phyloP scores from a whole-genome alignment of 1,140 invertebrate genomes.

The Daktulosphaira vitifoliae region DNA sequence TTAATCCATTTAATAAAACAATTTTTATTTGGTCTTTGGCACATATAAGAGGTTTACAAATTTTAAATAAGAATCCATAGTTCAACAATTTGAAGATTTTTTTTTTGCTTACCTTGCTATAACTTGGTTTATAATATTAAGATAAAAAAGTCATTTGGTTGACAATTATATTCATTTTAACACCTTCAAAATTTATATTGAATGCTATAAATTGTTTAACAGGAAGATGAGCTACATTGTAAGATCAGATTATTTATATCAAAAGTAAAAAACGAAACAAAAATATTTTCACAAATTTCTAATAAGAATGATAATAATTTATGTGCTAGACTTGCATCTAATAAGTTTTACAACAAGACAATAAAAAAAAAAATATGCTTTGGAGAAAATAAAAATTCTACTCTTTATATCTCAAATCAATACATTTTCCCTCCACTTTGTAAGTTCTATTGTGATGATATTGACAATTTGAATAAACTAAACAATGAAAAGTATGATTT shows the following conservation, averaged over 20 bases:
- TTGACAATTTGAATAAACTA: slow-evolving; percentile 42
- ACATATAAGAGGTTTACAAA: too few relatives aligned
- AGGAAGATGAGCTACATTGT: slow-evolving; percentile 3
- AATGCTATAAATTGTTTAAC: neutral
- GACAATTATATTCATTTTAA: too few relatives aligned
- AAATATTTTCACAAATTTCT: neutral
- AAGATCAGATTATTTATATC: slow-evolving; percentile 3
- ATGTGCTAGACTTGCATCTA: slow-evolving; percentile 17
- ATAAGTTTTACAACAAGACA: slow-evolving; percentile 12
- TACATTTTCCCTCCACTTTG: slow-evolving; percentile 45
- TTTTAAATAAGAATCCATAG: too few relatives aligned
- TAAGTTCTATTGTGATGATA: slow-evolving; percentile 47
- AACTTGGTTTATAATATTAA: too few relatives aligned
- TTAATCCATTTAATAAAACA: too few relatives aligned
- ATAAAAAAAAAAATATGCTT: neutral
- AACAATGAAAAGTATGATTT: slow-evolving; percentile 57
- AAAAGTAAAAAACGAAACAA: neutral
- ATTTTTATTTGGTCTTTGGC: too few relatives aligned
- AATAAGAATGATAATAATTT: neutral
- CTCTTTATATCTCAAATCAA: neutral
- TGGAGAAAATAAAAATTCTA: slow-evolving; percentile 17
- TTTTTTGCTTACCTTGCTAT: too few relatives aligned
- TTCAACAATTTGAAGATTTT: too few relatives aligned
- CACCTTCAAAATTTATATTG: too few relatives aligned
- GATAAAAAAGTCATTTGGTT: too few relatives aligned